These are phyloP conservation scores for Ichneumon xanthorius DNA, from an alignment of 2,888 invertebrate genomes.

Conservation along the genomic window DNA sequence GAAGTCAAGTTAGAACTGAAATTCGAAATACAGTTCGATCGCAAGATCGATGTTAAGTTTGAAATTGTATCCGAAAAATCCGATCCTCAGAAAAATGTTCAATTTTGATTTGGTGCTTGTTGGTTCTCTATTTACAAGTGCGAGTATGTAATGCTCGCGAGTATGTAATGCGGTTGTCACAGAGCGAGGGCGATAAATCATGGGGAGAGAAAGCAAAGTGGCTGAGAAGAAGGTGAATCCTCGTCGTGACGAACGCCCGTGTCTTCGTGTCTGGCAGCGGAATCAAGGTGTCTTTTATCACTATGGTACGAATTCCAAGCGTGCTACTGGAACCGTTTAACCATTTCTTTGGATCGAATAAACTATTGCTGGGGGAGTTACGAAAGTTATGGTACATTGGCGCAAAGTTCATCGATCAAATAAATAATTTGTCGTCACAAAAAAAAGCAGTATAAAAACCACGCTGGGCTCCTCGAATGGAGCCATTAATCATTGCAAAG, in stretches of 20 bases:
- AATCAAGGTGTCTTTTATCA: slow-evolving; percentile 32
- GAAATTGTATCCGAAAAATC: background rate
- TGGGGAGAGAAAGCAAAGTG: slow-evolving; percentile 17
- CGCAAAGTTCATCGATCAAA: slow-evolving; percentile 1
- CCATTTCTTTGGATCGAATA: slow-evolving; percentile 6
- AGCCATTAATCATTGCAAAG: slow-evolving; percentile 1
- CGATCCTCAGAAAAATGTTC: slow-evolving; percentile 10
- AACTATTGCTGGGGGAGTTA: background rate
- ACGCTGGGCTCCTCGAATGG: background rate
- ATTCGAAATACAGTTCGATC: too few species aligned
- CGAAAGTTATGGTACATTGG: background rate
- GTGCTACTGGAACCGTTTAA: background rate
- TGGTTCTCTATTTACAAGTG: background rate
- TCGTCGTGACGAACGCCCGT: slow-evolving; percentile 10
- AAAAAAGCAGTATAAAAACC: background rate
- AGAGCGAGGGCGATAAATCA: slow-evolving; percentile 54
- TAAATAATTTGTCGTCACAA: background rate
- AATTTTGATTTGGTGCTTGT: slow-evolving; percentile 22
- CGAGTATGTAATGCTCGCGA: background rate
- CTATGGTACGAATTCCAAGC: background rate
- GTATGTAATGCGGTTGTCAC: slow-evolving; percentile 25
- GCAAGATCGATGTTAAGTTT: background rate
- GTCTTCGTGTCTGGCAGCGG: slow-evolving; percentile 17
- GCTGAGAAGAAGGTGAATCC: slow-evolving; percentile 5
- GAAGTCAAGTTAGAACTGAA: background rate